Percentiles rank a stretch among this genome's conserved stretches.
Evolutionary conservation across 2,797 vertebrate genomes (phyloP).

Genomic region (Pipistrellus nathusii): DNA sequence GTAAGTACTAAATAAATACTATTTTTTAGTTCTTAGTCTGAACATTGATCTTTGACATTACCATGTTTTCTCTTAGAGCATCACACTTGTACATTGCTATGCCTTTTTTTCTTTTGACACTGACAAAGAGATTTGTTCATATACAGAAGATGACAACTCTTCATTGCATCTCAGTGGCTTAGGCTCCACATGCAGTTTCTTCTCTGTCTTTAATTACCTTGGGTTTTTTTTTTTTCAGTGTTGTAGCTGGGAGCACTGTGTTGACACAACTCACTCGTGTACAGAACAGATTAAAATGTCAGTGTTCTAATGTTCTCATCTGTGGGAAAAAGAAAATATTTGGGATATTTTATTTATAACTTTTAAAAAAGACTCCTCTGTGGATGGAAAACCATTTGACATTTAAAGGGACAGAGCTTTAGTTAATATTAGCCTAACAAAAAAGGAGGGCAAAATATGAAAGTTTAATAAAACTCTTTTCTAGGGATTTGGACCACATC

Average conservation of each 20-base stretch:
- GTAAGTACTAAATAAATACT: slow-evolving; percentile 50
- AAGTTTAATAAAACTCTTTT: slow-evolving; percentile 49
- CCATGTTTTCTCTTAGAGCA: slow-evolving; percentile 38
- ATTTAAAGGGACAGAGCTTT: slow-evolving; percentile 82
- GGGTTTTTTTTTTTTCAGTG: slow-evolving; percentile 84
- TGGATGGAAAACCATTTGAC: slow-evolving; percentile 81
- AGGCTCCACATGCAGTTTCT: slow-evolving; percentile 77
- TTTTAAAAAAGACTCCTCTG: slow-evolving; percentile 82
- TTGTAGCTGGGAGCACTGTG: slow-evolving; percentile 88
- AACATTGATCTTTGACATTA: slow-evolving; percentile 45
- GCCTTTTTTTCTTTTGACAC: slow-evolving; percentile 20
- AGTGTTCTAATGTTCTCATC: slow-evolving; percentile 88
- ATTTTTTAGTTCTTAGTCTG: slow-evolving; percentile 29
- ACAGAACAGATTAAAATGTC: slow-evolving; percentile 89
- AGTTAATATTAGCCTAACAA: slow-evolving; percentile 74
- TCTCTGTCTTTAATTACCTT: slow-evolving; percentile 89
- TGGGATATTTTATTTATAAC: slow-evolving; percentile 88
- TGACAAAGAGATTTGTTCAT: slow-evolving; percentile 58
- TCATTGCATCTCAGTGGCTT: slow-evolving; percentile 70
- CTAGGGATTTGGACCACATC: slow-evolving; percentile 8
- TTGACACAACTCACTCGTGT: slow-evolving; percentile 89
- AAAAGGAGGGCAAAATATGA: slow-evolving; percentile 18
- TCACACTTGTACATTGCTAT: slow-evolving; percentile 34
- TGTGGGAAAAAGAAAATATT: slow-evolving; percentile 89
- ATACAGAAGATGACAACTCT: slow-evolving; percentile 67